Base-by-base conservation (phyloP, 1,140 invertebrate species). In the Hirudo medicinalis region DNA sequence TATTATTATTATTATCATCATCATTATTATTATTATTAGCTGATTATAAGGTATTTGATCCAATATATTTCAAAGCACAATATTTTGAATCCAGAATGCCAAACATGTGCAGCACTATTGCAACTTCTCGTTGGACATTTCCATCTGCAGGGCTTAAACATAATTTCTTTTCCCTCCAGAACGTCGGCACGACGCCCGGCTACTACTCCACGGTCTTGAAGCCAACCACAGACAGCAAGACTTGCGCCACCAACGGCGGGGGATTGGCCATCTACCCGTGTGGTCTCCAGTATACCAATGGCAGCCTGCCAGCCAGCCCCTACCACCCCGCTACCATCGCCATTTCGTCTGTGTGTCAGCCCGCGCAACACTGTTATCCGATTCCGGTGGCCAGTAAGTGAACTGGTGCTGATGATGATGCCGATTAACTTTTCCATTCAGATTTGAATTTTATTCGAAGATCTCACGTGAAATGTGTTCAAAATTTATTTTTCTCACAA, bases 281-380 rank as follows among this genome's bases (percentile, higher is more conserved):
- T 20, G 57, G 57, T 63, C 57, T 63, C 29, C 57, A 63, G 57
- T 63, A 63, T 15, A 32, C 22, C 22, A 63, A 32, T n/a, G 57
- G 57, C 57, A 32, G 57, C 57, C 22, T 32, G 57, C 22, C 57
- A 22, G 5, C 57, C 57, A 25, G 29, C 20, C 57, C 57, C 29
- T 32, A 63, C 29, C 57, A 63, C 19, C 57, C 22, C 29, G 22
- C 57, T 11, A 32, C 57, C 57, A 63, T 63, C 57, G 57, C 57
- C 57, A 63, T 63, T 25, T 63, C 57, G 29, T 63, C 57, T 32
- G 57, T 63, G 22, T 63, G 57, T 63, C 57, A 63, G 57, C 22
- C 57, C 5, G 22, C 57, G 57, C 22, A 22, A 22, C 22, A 22
- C 57, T 63, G 57, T 20, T 63, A 63, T 32, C 57, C 57, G 29